Conservation (phyloP, 2,113 vertebrate species). For the Marcusenius ussheri region DNA sequence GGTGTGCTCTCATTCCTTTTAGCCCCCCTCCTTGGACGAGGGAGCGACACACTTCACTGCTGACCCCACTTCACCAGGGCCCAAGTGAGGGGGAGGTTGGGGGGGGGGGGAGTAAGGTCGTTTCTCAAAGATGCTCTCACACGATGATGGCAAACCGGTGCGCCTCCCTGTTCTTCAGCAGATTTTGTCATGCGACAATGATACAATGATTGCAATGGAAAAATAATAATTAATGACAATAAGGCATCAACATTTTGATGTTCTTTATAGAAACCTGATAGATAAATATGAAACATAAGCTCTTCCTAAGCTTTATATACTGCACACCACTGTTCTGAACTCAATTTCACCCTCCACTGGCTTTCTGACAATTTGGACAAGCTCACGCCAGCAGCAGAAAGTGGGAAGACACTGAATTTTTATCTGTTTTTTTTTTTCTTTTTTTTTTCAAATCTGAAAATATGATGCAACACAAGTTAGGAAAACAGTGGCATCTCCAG, state of each 20-base stretch:
- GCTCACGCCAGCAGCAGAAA: conserved; percentile 62
- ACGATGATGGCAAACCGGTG: neutral
- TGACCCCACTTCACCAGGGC: neutral
- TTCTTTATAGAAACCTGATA: conserved; percentile 51
- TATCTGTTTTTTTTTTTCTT: conserved; percentile 55
- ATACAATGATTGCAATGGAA: neutral
- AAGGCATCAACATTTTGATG: conserved; percentile 25
- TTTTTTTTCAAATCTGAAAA: conserved; percentile 37
- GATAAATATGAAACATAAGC: conserved; percentile 58
- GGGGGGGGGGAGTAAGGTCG: neutral
- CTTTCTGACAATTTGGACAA: conserved; percentile 68
- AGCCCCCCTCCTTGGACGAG: conserved; percentile 14
- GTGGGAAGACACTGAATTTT: conserved; percentile 63
- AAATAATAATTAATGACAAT: neutral
- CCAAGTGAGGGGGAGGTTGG: neutral
- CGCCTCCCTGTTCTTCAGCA: conserved; percentile 34
- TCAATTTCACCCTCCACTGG: conserved; percentile 69
- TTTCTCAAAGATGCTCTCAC: conserved; percentile 24
- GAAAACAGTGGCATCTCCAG: conserved; percentile 26
- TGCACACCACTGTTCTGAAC: conserved; percentile 57
- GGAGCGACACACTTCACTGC: neutral
- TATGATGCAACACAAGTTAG: conserved; percentile 45
- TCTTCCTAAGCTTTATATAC: conserved; percentile 44
- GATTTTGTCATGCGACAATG: conserved; percentile 42
- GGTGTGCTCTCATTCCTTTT: conserved; percentile 19